Percentiles rank a stretch among this genome's conserved stretches.
These are phyloP conservation scores for Drosophila anceps DNA, from an alignment of 2,888 invertebrate species.

Conservation along the genomic window DNA sequence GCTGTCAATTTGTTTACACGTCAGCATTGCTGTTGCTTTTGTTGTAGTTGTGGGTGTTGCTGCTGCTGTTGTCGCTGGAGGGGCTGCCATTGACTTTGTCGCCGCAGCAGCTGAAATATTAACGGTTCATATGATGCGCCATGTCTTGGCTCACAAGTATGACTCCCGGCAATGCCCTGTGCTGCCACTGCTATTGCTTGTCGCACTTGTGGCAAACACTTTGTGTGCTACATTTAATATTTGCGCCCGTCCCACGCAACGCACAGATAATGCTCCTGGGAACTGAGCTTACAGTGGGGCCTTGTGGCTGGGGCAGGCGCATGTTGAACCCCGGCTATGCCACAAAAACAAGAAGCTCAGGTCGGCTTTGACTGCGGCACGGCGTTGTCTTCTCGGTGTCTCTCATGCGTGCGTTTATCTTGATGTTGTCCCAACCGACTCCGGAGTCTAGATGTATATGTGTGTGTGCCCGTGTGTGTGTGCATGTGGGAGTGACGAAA, in stretches of 20 bases:
- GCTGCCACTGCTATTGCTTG: slow-evolving; percentile 30
- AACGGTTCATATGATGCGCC: slow-evolving; percentile 63
- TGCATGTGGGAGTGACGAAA: slow-evolving; percentile 55
- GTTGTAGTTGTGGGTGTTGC: slow-evolving; percentile 2
- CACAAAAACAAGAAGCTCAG: slow-evolving; percentile 68
- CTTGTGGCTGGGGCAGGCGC: not conserved
- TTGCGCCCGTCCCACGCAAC: slow-evolving; percentile 49
- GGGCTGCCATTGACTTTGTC: slow-evolving; percentile 49
- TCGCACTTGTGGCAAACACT: slow-evolving; percentile 56
- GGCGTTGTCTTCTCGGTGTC: slow-evolving; percentile 39
- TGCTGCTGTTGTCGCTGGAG: slow-evolving; percentile 10
- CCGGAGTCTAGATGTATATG: slow-evolving; percentile 23
- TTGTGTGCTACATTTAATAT: slow-evolving; percentile 71
- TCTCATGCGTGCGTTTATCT: slow-evolving; percentile 66
- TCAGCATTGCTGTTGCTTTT: slow-evolving; percentile 36
- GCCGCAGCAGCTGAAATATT: slow-evolving; percentile 71
- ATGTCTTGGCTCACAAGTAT: slow-evolving; percentile 47
- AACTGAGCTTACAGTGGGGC: slow-evolving; percentile 34
- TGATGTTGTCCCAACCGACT: slow-evolving; percentile 39
- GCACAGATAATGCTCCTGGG: slow-evolving; percentile 74
- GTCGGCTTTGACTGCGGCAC: slow-evolving; percentile 39
- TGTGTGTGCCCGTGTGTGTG: slow-evolving; percentile 26
- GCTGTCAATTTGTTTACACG: slow-evolving; percentile 82
- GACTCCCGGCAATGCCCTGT: slow-evolving; percentile 13
- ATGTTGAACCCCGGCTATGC: slow-evolving; percentile 34